Evolutionary conservation across 2,797 vertebrate species (phyloP).

Genomic region (Enteromius thamalakanensis): DNA sequence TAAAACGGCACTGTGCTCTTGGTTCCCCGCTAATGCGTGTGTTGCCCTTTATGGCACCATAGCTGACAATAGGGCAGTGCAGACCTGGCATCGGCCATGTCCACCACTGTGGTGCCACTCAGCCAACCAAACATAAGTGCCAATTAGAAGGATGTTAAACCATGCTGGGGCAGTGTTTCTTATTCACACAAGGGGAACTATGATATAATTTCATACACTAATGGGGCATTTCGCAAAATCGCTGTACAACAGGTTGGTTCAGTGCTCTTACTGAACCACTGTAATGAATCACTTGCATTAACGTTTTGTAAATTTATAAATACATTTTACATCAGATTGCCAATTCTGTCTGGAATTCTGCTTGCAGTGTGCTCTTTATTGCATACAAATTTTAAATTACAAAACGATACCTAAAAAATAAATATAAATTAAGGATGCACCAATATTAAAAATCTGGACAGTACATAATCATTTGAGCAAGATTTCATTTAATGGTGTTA

Average conservation of each 20-base stretch:
- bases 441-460: not conserved
- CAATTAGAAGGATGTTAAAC: constrained; percentile 52
- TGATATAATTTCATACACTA: constrained; percentile 9
- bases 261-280: not conserved
- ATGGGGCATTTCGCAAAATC: not conserved
- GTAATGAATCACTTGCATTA: not conserved
- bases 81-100: constrained; percentile 60
- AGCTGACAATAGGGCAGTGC: constrained; percentile 49
- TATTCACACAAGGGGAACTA: constrained; percentile 29
- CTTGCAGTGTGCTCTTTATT: not conserved
- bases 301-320: not conserved
- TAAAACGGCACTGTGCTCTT: constrained; percentile 38
- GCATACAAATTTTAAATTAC: not conserved
- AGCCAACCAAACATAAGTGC: constrained; percentile 64
- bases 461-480: not conserved
- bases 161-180: constrained; percentile 36
- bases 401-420: not conserved
- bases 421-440: not conserved
- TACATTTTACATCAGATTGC: not conserved
- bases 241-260: not conserved
- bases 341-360: not conserved
- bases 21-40: constrained; percentile 14
- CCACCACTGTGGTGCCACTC: constrained; percentile 58
- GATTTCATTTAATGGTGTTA: not conserved
- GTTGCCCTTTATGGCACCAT: constrained; percentile 30